phyloP scores from a whole-genome alignment of 2,113 vertebrate species.

The Calyptommatus sinebrachiatus region DNA sequence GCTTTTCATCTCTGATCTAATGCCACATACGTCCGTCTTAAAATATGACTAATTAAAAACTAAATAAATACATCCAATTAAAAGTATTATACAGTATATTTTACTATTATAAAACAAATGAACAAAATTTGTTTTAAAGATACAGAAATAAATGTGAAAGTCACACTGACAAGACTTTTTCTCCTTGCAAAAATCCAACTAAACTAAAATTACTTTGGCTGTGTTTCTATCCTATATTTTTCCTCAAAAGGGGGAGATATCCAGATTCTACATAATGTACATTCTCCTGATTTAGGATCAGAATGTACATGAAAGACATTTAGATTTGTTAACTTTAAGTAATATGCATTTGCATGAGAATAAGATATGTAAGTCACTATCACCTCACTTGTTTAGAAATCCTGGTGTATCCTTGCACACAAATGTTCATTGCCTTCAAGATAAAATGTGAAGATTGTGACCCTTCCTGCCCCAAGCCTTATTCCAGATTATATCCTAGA shows the following conservation, averaged over 20 bases:
- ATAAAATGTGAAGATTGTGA: not conserved
- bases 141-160: fast-evolving
- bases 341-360: not conserved
- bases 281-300: not conserved
- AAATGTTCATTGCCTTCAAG: not conserved
- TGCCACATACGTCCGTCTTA: not conserved
- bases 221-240: not conserved
- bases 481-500: no score
- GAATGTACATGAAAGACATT: not conserved
- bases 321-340: not conserved
- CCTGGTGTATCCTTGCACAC: not conserved
- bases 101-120: not conserved
- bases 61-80: not conserved
- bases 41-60: not conserved
- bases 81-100: constrained; percentile 6
- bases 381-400: not conserved
- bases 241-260: not conserved
- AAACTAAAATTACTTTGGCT: not conserved
- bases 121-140: not conserved
- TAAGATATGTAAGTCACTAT: not conserved
- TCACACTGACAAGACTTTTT: not conserved
- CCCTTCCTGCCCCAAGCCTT: no score
- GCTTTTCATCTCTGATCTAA: not conserved
- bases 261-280: not conserved
- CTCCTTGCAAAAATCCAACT: not conserved